Conservation (phyloP, 2,113 vertebrate species). For the Panthera uncia region DNA sequence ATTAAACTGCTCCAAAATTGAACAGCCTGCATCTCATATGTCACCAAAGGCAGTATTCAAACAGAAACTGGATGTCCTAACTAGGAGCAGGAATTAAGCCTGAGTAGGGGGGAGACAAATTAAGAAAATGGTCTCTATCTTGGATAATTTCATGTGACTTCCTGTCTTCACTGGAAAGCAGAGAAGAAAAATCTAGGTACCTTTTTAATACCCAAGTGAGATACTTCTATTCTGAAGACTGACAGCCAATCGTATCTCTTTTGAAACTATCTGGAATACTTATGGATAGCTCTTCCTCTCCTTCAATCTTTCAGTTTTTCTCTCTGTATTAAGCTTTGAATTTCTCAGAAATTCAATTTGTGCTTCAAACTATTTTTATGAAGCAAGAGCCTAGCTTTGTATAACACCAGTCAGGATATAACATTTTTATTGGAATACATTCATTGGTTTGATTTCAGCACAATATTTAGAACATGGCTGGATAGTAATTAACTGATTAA, state of each 20-base stretch:
- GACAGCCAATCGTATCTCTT: background rate
- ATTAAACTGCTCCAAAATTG: background rate
- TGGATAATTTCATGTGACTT: background rate
- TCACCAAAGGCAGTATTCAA: background rate
- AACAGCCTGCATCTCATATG: background rate
- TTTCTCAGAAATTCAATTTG: slow-evolving; percentile 10
- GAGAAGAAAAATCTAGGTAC: slow-evolving; percentile 5
- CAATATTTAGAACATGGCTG: slow-evolving; percentile 21
- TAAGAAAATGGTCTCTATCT: background rate
- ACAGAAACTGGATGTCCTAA: background rate
- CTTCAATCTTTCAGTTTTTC: background rate
- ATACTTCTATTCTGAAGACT: slow-evolving; percentile 34
- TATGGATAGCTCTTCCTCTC: background rate
- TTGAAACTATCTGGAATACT: background rate
- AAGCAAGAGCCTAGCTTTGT: background rate
- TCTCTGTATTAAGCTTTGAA: background rate
- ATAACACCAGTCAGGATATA: background rate
- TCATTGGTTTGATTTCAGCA: slow-evolving; percentile 30
- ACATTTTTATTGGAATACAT: slow-evolving; percentile 37
- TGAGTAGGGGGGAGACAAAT: background rate
- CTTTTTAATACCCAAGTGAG: slow-evolving; percentile 25
- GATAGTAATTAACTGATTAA: background rate
- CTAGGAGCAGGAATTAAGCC: background rate
- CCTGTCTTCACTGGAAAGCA: background rate
- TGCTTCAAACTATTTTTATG: background rate